Conservation (phyloP, 2,797 vertebrate genomes). For the Rhodeus uyekii region DNA sequence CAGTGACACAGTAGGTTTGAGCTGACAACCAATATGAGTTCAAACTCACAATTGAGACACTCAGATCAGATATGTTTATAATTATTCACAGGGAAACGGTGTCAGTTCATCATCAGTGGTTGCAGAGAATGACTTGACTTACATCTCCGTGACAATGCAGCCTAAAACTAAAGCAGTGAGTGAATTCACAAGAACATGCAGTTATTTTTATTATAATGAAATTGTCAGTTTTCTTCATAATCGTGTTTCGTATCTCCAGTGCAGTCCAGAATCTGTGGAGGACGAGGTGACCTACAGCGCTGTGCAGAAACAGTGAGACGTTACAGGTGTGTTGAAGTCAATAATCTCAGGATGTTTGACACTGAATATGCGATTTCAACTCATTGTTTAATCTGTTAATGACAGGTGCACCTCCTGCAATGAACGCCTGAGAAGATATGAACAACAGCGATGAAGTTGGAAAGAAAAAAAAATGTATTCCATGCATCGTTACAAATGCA, state of each 20-base stretch:
- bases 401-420: not conserved
- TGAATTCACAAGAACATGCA: not conserved
- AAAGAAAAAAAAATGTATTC: not conserved
- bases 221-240: too few species aligned
- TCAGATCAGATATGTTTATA: not conserved
- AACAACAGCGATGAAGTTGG: not conserved
- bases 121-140: not conserved
- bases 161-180: slow-evolving; percentile 7
- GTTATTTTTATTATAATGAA: not conserved
- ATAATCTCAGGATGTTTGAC: not conserved
- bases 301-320: not conserved
- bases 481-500: not conserved
- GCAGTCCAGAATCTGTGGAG: not conserved
- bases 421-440: not conserved
- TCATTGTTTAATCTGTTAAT: not conserved
- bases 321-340: not conserved
- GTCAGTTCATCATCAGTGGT: not conserved
- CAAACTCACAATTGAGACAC: not conserved
- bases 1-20: not conserved
- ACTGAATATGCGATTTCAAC: not conserved
- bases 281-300: not conserved
- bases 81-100: not conserved
- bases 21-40: not conserved
- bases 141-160: not conserved
- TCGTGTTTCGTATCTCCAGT: not conserved